Evolutionary conservation across 1,140 invertebrate genomes (phyloP).

Genomic region (Leptonema lineaticorne): DNA sequence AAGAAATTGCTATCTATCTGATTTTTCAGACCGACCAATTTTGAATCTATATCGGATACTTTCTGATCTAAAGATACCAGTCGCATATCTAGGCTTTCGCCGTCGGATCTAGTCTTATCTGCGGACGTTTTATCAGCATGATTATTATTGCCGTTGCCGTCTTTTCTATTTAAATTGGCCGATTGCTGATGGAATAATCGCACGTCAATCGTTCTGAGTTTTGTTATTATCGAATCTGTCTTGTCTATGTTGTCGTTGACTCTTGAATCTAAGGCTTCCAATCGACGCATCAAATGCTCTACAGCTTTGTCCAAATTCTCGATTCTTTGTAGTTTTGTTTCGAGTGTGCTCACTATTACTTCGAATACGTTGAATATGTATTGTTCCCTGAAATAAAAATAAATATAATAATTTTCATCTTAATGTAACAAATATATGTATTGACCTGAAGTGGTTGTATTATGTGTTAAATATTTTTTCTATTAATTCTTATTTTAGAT

Average conservation of each 20-base stretch:
- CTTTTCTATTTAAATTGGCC: not conserved
- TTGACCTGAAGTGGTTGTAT: too few relatives aligned
- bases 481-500: too few relatives aligned
- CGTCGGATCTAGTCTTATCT: constrained; percentile 39
- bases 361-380: constrained; percentile 87
- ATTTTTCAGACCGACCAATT: constrained; percentile 74
- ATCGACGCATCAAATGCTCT: constrained; percentile 78
- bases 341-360: constrained; percentile 81
- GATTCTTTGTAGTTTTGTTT: constrained; percentile 81
- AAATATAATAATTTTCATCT: not conserved
- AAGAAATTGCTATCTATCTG: constrained; percentile 80
- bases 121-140: constrained; percentile 34
- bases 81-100: constrained; percentile 60
- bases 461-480: too few relatives aligned
- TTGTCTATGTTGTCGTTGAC: constrained; percentile 82
- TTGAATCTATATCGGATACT: constrained; percentile 77
- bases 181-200: constrained; percentile 64
- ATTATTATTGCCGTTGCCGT: constrained; percentile 41
- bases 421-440: too few relatives aligned
- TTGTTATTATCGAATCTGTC: constrained; percentile 76
- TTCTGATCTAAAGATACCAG: constrained; percentile 74
- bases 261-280: constrained; percentile 75
- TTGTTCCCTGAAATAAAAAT: constrained; percentile 72
- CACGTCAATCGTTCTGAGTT: constrained; percentile 69
- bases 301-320: constrained; percentile 84